Base-by-base conservation (phyloP, 2,797 vertebrate genomes). In the Cynodonichthys magdalenae region DNA sequence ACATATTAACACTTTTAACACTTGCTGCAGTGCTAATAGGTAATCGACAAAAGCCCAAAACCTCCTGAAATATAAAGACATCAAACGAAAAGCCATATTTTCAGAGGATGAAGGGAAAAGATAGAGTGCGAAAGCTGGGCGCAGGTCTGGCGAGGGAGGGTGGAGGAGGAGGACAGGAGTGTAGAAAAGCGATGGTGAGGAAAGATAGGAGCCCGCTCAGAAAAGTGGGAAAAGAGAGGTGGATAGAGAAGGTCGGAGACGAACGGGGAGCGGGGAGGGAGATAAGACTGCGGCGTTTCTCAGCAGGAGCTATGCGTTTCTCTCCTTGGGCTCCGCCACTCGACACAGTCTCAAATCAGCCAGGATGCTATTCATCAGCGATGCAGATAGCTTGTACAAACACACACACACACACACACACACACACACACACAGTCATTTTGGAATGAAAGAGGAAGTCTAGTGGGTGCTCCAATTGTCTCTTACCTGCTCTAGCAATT, bases 241-340 rank as follows among this genome's bases (percentile, higher is more conserved):
- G 75, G 80, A 77, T 81, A 77, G 82, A 85, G 81, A 87, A 88
- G 89, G 87, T 87, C 80, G 84, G 80, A 78, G 75, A 79, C 75
- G 54, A 72, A 61, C 63, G 54, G 66, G 68, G 85, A 87, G 87
- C 80, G 69, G 71, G 79, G 79, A 79, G 81, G 57, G 64, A 89
- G 88, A 91, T 90, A 89, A 91, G 86, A 81, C 83, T 83, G 81
- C 89, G 72, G 87, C 52, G 79, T 79, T 84, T 83, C 84, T 77
- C 87, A 74, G 84, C 81, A 74, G 80, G 82, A 78, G 69, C 49
- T 34, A 75, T 50, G 59, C 74, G 52, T 81, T 81, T 84, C 81
- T 85, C 82, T 90, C 83, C 83, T 83, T 77, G 74, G 77, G 79
- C 79, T 85, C 62, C 60, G 50, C 31, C 49, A 79, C 71, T 55